phyloP scores from a whole-genome alignment of 2,797 vertebrate genomes.

The Macrochelys suwanniensis region DNA sequence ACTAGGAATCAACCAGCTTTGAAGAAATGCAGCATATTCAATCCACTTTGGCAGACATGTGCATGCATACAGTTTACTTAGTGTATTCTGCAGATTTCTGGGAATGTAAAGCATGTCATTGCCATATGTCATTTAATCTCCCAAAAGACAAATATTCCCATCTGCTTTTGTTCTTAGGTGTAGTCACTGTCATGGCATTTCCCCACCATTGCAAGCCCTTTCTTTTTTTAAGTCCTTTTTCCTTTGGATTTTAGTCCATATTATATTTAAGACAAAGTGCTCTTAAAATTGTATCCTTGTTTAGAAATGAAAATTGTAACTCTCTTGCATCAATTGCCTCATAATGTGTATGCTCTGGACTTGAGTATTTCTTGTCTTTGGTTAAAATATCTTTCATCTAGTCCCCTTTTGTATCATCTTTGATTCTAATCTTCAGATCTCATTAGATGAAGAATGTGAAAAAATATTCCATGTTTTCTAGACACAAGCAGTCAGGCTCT shows the following conservation, averaged over 20 bases:
- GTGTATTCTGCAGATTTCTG: constrained; percentile 44
- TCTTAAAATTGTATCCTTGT: not conserved
- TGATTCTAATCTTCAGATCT: constrained; percentile 40
- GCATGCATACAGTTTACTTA: not conserved
- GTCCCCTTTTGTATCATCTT: constrained; percentile 40
- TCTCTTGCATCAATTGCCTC: not conserved
- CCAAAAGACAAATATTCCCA: constrained; percentile 10
- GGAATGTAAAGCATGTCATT: constrained; percentile 23
- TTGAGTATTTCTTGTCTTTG: not conserved
- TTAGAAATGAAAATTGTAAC: not conserved
- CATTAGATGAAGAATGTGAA: not conserved
- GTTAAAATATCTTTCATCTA: constrained; percentile 59
- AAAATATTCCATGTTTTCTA: not conserved
- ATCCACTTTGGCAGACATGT: not conserved
- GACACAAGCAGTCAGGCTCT: constrained; percentile 13
- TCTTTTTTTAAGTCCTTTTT: constrained; percentile 2
- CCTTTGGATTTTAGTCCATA: no score
- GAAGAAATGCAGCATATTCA: not conserved
- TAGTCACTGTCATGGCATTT: constrained; percentile 15
- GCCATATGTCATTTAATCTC: constrained; percentile 39
- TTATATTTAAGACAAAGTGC: not conserved
- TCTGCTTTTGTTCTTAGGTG: constrained; percentile 46
- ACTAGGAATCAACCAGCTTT: not conserved
- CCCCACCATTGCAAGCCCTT: constrained; percentile 8
- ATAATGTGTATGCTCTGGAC: not conserved